Evolutionary conservation across 2,797 vertebrate genomes (phyloP).

Genomic region (Lithobates sylvaticus): DNA sequence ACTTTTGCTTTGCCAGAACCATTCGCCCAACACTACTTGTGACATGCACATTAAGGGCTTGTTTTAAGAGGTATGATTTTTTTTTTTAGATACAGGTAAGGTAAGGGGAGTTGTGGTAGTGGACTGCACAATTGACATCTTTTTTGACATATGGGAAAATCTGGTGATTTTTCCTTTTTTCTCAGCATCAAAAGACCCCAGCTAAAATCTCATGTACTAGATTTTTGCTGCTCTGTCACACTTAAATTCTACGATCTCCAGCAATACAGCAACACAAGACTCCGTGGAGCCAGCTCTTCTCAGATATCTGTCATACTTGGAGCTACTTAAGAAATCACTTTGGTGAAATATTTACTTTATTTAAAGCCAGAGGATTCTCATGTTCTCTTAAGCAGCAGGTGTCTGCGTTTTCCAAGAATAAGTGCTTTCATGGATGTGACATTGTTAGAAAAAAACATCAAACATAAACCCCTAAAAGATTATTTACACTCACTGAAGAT

Average conservation of each 20-base stretch:
- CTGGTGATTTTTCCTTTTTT: too few relatives aligned
- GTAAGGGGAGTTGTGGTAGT: too few relatives aligned
- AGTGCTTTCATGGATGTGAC: conserved; percentile 57
- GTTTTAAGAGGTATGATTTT: too few relatives aligned
- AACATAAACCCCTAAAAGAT: conserved; percentile 47
- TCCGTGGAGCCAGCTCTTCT: conserved; percentile 63
- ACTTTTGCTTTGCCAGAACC: too few relatives aligned
- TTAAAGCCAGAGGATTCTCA: conserved; percentile 67
- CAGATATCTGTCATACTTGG: conserved; percentile 69
- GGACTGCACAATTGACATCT: too few relatives aligned
- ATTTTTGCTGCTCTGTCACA: conserved; percentile 9
- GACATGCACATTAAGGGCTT: too few relatives aligned
- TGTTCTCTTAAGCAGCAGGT: conserved; percentile 69
- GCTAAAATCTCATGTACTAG: too few relatives aligned
- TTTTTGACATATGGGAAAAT: too few relatives aligned
- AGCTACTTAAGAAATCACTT: conserved; percentile 65
- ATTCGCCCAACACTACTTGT: too few relatives aligned
- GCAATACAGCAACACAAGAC: conserved; percentile 16
- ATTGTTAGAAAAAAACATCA: conserved; percentile 55
- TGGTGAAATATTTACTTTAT: conserved; percentile 70
- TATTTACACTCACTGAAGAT: conserved; percentile 15
- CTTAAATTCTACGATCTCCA: background rate
- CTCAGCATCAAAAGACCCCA: too few relatives aligned
- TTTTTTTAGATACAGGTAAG: too few relatives aligned
- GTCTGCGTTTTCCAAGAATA: conserved; percentile 67